phyloP scores from a whole-genome alignment of 2,888 invertebrate genomes.

The Holacanthella duospinosa region DNA sequence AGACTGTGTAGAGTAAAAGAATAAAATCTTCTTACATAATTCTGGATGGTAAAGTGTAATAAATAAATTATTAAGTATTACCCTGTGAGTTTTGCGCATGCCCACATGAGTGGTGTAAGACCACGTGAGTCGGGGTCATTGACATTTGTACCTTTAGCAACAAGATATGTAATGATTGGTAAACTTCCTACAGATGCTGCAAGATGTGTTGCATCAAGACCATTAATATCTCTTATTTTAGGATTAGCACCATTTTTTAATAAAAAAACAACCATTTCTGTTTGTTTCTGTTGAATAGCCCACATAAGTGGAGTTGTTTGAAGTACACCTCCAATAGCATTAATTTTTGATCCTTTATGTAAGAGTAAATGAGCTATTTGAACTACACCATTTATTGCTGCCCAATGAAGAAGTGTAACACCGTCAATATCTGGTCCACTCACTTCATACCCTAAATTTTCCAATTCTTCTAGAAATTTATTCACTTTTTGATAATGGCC shows the following conservation, averaged over 20 bases:
- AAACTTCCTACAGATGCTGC: not conserved
- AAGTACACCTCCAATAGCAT: slow-evolving; percentile 88
- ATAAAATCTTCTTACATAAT: too few relatives aligned
- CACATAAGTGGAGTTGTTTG: slow-evolving; percentile 95
- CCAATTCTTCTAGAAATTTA: not conserved
- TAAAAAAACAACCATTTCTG: not conserved
- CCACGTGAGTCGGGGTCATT: not conserved
- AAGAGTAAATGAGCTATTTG: slow-evolving; percentile 82
- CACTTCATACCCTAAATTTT: not conserved
- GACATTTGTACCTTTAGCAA: not conserved
- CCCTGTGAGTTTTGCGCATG: not conserved
- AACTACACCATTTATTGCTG: slow-evolving; percentile 93
- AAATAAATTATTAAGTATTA: not conserved
- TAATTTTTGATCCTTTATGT: slow-evolving; percentile 72
- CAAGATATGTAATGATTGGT: not conserved
- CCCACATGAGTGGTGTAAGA: not conserved
- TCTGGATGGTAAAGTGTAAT: too few relatives aligned
- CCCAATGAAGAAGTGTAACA: slow-evolving; percentile 94
- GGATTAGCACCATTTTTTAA: not conserved
- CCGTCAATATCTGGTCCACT: slow-evolving; percentile 77
- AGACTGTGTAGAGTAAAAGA: too few relatives aligned
- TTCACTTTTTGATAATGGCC: too few relatives aligned
- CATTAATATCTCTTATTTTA: not conserved
- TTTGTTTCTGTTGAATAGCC: slow-evolving; percentile 61
- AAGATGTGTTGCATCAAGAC: not conserved